Evolutionary conservation across 2,797 vertebrate genomes (phyloP), one percentile per base, ranked within the genome.

Genomic region (Sebastes iracundus): DNA sequence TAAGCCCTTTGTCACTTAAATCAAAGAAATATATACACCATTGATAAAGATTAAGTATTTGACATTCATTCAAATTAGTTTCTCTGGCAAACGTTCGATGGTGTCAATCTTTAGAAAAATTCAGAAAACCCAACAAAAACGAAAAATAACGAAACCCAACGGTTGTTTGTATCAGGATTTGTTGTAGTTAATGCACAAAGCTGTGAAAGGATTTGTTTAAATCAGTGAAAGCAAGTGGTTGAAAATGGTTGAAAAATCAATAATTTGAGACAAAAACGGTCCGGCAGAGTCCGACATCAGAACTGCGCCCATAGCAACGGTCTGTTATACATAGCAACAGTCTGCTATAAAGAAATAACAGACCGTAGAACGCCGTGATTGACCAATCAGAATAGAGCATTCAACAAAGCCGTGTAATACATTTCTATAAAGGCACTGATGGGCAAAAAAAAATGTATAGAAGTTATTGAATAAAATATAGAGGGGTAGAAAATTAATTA

Each of bases 301-400:
- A 46, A 18, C 7, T 18, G 42, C 1, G 42, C 16, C 42, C 42
- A 18, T 46, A 46, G 7, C 42, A 46, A 46, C 42, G 16, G 42
- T 46, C 6, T 46, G 42, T 46, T 46, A 18, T 18, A 46, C 14
- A 0, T 46, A 46, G 42, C 42, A 46, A 46, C 42, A 7, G 42
- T 46, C 16, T 46, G 16, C 18, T 46, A 18, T 46, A 18, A 46
- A 46, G 0, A 46, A 18, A 46, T 0, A 46, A 46, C 0, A 7
- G 0, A 46, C 3, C 6, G 42, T 18, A 18, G 42, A 46, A 46
- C 0, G 42, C 42, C 0, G 42, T 46, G 42, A 46, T 18, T 46
- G 42, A 46, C 42, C 42, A 46, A 46, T 46, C 42, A 46, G 0
- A 46, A 46, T 18, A 0, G 16, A 46, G 42, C 6, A 46, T 3